Evolutionary conservation across 2,888 invertebrate genomes (phyloP), one percentile per base, ranked within the genome.

Genomic region (Cephus sareptanus): DNA sequence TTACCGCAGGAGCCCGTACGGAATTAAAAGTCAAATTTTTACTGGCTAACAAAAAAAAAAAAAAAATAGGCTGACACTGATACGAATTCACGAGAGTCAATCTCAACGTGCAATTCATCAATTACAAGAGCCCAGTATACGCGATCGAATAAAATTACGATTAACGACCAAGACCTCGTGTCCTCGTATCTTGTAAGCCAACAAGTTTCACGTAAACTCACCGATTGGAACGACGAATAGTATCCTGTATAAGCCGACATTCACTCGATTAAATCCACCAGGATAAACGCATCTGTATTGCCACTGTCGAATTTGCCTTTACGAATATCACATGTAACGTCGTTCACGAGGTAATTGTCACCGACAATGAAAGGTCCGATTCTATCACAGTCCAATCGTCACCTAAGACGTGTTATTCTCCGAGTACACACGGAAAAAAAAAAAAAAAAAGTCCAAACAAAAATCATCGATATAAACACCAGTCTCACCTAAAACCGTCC

Each of bases 161-260:
- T 56, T 3, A 56, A 56, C 56, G 56, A 56, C 6, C 23, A 56
- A 56, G 56, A 56, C 56, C 56, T 23, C 56, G 56, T 56, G 56
- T 56, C 56, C 56, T 56, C 56, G 56, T 56, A 23, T 56, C 56
- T 23, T 56, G 56, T 56, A 23, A 56, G 23, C 56, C 15, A 56
- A 56, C 56, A 56, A 56, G 56, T 56, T 23, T 56, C 56, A 23
- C 56, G 23, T 31, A 37, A 34, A 85, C 84, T 82, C 80, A 85
- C 84, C 84, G 75, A 79, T 76, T 80, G 81, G 33, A 75, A 81
- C 76, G 80, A 76, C 75, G 77, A 78, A 75, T 75, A 77, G 73
- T 81, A 81, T 80, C 79, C 83, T 35, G 77, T 77, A 76, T 82
- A 76, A 68, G 79, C 73, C 70, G 81, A 84, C 83, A 83, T 82